Evolutionary conservation across 2,113 vertebrate species (phyloP), one percentile per base, ranked within the genome.

Genomic region (Aplodontia rufa): DNA sequence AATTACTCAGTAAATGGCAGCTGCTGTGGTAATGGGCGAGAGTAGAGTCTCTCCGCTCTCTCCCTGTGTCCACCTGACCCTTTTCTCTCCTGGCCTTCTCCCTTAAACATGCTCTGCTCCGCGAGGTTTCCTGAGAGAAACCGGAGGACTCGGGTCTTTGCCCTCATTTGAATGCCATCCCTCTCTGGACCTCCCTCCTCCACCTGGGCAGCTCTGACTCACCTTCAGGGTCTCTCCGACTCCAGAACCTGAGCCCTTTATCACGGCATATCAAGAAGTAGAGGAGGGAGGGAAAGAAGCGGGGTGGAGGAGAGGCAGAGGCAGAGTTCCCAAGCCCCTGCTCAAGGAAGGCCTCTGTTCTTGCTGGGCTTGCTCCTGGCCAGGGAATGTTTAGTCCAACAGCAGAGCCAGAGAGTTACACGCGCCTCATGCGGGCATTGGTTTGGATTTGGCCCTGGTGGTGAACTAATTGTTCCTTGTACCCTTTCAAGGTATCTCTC

Each of bases 401-500:
- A 32, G 76, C 3, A 7, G 30, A 26, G 19, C 32, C 58, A 60
- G 42, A 16, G 4, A 22, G 0, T 26, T 87, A 58, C 19, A 53
- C 8, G 8, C 58, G 64, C n/a, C 62, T 30, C 35, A 55, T 26
- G 53, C 9, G 45, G 66, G 24, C 58, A 10, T 13, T 42, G n/a
- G 60, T 22, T 72, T 89, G 32, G 24, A 53, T 49, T 71, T 80
- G 16, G 16, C 13, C 49, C 32, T 64, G 53, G 24, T 55, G 17
- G 8, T 60, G 9, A 68, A 49, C 58, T 81, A 87, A 88, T 78
- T 37, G 37, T 91, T 42, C 6, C 6, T 78, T 62, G 32, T 90
- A 13, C 80, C 76, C 19, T 68, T 94, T 97, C 95, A 93, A 99
- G 99, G 98, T 96, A 98, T 99, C 97, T 99, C 99, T 97, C 99